Base-by-base conservation (phyloP, 2,888 invertebrate species). In the Ornithoptera alexandrae region DNA sequence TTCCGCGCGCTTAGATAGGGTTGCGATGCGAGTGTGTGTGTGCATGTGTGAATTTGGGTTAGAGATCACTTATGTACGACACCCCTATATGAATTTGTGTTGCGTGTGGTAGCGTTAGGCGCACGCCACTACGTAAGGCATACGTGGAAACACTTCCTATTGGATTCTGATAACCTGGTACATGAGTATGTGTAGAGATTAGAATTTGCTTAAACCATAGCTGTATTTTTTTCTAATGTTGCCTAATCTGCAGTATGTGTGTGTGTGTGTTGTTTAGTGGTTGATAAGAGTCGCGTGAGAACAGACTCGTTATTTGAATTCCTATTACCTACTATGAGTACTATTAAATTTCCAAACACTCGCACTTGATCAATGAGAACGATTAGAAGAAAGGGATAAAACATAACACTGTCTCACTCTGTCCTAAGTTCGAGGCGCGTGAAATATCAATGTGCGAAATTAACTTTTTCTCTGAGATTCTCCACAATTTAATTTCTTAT, bases 161-260 rank as follows among this genome's bases (percentile, higher is more conserved):
- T 70, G 69, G 72, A 71, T 87, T 79, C 86, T 92, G 88, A 73
- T 78, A 74, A 79, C 91, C 89, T 91, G 83, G 91, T 92, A 86
- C 79, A 81, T 77, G 89, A 92, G 91, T 92, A 92, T 92, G 92
- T 92, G 92, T 84, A 87, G 89, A 92, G 92, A 92, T 92, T 92
- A 92, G 92, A 92, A 92, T 89, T 92, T 92, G 85, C 92, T 18
- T 91, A 87, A 92, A 87, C 89, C 87, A 90, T 90, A 84, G 88
- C 82, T 84, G 15, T 50, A 17, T 87, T 88, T 90, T 88, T 92
- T 90, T 91, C 89, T 90, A 89, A 91, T 82, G 22, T 42, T 17
- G 36, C 68, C 81, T 22, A 22, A 12, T 39, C 30, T 61, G 18
- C 30, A n/a, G 2, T n/a, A 15, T 15, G 8, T 17, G 17, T 17